phyloP scores from a whole-genome alignment of 2,888 invertebrate species.

The Ennomos quercinarius region DNA sequence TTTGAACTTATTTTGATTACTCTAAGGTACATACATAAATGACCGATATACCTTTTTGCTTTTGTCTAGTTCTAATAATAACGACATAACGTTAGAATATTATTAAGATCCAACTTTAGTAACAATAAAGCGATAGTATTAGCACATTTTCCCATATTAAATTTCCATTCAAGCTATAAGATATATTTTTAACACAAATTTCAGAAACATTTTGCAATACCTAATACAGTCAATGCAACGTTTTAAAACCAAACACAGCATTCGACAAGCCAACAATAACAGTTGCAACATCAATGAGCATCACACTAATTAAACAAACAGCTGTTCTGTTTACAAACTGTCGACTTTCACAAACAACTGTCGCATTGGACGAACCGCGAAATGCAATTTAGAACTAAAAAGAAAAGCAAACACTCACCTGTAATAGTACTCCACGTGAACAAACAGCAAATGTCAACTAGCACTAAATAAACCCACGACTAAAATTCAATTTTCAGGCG shows the following conservation, averaged over 20 bases:
- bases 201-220: too few relatives aligned
- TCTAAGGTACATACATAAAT: too few relatives aligned
- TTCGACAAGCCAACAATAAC: slow-evolving; percentile 4
- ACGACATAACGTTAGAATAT: too few relatives aligned
- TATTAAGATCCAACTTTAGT: too few relatives aligned
- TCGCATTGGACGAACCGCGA: slow-evolving; percentile 21
- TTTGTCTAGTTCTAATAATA: too few relatives aligned
- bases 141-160: too few relatives aligned
- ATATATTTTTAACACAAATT: too few relatives aligned
- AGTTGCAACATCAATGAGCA: background rate
- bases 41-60: too few relatives aligned
- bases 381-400: slow-evolving; percentile 17
- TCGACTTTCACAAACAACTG: slow-evolving; percentile 16
- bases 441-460: slow-evolving; percentile 53
- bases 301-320: slow-evolving; percentile 8
- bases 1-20: too few relatives aligned
- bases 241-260: slow-evolving; percentile 5
- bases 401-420: slow-evolving; percentile 53
- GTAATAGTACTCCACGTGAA: slow-evolving; percentile 51
- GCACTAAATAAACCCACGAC: slow-evolving; percentile 56
- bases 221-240: background rate
- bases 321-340: slow-evolving; percentile 24
- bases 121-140: too few relatives aligned
- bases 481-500: slow-evolving; percentile 20
- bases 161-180: too few relatives aligned